phyloP scores from a whole-genome alignment of 2,888 invertebrate species.

The Phengaris arion region DNA sequence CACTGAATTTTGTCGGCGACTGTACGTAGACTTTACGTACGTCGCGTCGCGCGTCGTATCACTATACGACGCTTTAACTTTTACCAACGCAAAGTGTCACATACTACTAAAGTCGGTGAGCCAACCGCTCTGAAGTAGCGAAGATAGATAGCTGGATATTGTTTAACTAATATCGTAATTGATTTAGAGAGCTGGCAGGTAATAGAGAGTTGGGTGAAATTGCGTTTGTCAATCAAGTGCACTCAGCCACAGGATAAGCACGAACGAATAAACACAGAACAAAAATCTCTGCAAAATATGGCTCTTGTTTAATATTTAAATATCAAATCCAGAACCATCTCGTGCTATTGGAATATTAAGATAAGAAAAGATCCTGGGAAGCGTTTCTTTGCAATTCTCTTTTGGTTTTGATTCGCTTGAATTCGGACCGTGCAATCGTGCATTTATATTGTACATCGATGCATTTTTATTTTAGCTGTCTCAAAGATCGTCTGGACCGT shows the following conservation, averaged over 20 bases:
- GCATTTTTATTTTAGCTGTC: conserved; percentile 31
- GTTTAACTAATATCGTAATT: neutral
- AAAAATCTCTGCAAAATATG: neutral
- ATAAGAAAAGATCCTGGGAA: conserved; percentile 26
- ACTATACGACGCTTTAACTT: too few relatives aligned
- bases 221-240: conserved; percentile 14
- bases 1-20: too few relatives aligned
- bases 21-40: too few relatives aligned
- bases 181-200: neutral
- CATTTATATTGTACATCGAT: conserved; percentile 32
- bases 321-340: neutral
- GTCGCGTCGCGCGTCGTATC: too few relatives aligned
- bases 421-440: conserved; percentile 29
- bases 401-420: conserved; percentile 27
- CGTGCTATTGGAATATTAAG: conserved; percentile 28
- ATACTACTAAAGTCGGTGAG: too few relatives aligned
- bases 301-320: conserved; percentile 4
- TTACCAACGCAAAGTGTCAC: too few relatives aligned
- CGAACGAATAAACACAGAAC: neutral
- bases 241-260: neutral
- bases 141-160: neutral
- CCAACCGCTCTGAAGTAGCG: too few relatives aligned
- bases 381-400: conserved; percentile 25
- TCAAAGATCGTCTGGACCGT: conserved; percentile 21
- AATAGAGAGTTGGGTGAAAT: neutral